Evolutionary conservation across 2,797 vertebrate species (phyloP).

Genomic region (Myiotriccus ornatus): DNA sequence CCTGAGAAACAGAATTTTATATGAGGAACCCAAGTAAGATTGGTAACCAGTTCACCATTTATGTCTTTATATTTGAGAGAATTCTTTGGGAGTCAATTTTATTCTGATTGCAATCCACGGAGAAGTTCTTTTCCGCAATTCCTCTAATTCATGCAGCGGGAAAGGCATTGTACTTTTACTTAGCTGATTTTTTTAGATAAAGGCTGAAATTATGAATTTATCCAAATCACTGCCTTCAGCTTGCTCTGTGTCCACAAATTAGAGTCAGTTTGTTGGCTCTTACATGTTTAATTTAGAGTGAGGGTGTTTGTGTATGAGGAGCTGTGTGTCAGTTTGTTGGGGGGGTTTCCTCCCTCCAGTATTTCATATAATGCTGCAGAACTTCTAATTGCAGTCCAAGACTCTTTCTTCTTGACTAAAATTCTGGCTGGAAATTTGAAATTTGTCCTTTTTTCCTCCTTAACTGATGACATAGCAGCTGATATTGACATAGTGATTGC

Average conservation of each 20-base stretch:
- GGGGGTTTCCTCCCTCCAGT: accelerated
- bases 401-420: background rate
- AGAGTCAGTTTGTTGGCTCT: background rate
- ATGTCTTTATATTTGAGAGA: background rate
- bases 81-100: background rate
- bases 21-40: background rate
- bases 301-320: background rate
- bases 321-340: background rate
- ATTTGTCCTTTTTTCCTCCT: background rate
- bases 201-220: background rate
- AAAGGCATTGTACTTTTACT: background rate
- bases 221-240: background rate
- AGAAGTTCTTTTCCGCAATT: background rate
- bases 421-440: background rate
- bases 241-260: background rate
- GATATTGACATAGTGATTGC: background rate
- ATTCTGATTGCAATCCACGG: background rate
- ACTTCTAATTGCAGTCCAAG: background rate
- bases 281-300: background rate
- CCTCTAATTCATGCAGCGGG: background rate
- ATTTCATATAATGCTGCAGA: background rate
- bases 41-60: background rate
- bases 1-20: background rate
- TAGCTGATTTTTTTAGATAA: background rate
- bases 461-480: background rate